Base-by-base conservation (phyloP, 2,888 invertebrate genomes). In the Oligia latruncula region DNA sequence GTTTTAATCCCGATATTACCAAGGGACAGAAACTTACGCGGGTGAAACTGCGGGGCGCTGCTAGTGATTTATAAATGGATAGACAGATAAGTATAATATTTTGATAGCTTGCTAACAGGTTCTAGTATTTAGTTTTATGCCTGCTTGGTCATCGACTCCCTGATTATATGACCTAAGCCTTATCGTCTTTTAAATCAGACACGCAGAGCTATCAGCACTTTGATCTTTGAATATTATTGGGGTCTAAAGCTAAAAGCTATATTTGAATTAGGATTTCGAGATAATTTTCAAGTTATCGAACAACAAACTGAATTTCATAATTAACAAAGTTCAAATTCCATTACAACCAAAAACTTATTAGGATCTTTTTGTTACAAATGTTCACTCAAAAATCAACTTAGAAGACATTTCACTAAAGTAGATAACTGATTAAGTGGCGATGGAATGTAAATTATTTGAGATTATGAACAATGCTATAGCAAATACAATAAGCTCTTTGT, bases 161-260 rank as follows among this genome's bases (percentile, higher is more conserved):
- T 35, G 43, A 43, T 49, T 35, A 64, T 60, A 60, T 70, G 43
- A 70, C 11, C 8, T 60, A 15, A 55, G 23, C 20, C n/a, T 68
- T 68, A 81, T 80, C 81, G 9, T 15, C 17, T 46, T 74, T 55
- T 13, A 13, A 64, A 68, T 74, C 74, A 64, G 55, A 68, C 67
- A 64, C 35, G 81, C 74, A 29, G 4, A 55, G 55, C 29, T 80
- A 64, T 80, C 62, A 17, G 62, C 55, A 46, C 49, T 55, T 55
- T 17, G 23, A 40, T 20, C 62, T 23, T 74, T 49, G 17, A 15
- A 64, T 68, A 49, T 74, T 58, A 68, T 81, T 68, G 5, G 2
- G 20, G 35, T 35, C 23, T 49, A 35, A 64, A 58, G n/a, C 35
- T 15, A 15, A 23, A 66, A 46, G 17, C 13, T 74, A 9, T n/a